Conservation (phyloP, 1,140 invertebrate genomes). For the Drosophila tani region DNA sequence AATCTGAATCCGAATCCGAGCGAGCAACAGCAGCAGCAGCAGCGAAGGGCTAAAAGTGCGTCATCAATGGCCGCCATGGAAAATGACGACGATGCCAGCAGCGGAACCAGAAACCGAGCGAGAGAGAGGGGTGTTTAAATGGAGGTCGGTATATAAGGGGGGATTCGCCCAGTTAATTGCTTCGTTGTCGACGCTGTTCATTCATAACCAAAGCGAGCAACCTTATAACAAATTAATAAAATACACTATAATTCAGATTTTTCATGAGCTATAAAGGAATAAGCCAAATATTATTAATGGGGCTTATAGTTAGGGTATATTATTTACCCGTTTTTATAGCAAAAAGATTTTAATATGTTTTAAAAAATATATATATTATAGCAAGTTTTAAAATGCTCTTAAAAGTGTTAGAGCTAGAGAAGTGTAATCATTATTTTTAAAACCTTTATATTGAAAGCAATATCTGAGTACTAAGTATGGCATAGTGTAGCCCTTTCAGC, state of each 20-base stretch:
- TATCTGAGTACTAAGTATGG: too few relatives aligned
- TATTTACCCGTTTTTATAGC: too few relatives aligned
- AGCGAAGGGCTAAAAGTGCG: conserved; percentile 83
- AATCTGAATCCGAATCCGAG: conserved; percentile 37
- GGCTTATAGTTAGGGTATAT: too few relatives aligned
- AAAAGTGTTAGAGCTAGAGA: too few relatives aligned
- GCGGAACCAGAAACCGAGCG: conserved; percentile 54
- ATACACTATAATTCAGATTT: conserved; percentile 6
- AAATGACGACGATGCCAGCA: conserved; percentile 41
- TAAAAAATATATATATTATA: too few relatives aligned
- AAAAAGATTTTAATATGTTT: too few relatives aligned
- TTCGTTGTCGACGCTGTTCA: conserved; percentile 57
- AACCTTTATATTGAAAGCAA: too few relatives aligned
- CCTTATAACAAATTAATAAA: background rate
- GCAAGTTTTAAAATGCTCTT: too few relatives aligned
- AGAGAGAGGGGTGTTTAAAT: conserved; percentile 2
- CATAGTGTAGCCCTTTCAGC: too few relatives aligned
- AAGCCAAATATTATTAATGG: too few relatives aligned
- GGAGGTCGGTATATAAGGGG: conserved; percentile 19
- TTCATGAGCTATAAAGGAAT: background rate
- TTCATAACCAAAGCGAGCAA: conserved; percentile 65
- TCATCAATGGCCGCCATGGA: conserved; percentile 82
- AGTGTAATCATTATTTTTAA: too few relatives aligned
- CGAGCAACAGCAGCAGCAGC: conserved; percentile 43
- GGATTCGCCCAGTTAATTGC: conserved; percentile 64